phyloP scores from a whole-genome alignment of 1,140 invertebrate species.

The Coptotermes formosanus region DNA sequence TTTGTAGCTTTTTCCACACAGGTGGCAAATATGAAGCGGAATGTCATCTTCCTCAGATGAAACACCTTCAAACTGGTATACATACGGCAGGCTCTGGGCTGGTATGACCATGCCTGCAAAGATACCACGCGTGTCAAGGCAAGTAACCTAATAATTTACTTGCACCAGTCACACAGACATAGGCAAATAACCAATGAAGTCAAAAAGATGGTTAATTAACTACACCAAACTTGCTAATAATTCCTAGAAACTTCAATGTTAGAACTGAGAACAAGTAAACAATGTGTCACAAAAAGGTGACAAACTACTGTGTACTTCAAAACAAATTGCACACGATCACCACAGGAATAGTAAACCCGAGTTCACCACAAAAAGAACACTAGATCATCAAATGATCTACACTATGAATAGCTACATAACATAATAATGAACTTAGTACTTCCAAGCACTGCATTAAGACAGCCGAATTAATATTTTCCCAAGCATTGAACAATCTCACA shows the following conservation, averaged over 20 bases:
- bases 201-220: not conserved
- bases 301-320: not conserved
- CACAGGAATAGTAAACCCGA: too few relatives aligned
- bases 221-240: not conserved
- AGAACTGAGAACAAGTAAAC: not conserved
- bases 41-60: conserved; percentile 32
- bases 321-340: not conserved
- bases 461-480: not conserved
- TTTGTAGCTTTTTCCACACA: conserved; percentile 52
- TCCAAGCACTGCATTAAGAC: not conserved
- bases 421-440: not conserved
- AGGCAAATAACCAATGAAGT: not conserved
- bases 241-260: not conserved
- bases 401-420: not conserved
- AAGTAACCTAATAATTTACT: not conserved
- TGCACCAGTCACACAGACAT: not conserved
- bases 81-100: not conserved
- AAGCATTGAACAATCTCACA: not conserved
- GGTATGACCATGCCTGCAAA: conserved; percentile 10
- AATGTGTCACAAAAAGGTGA: not conserved
- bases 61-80: conserved; percentile 26
- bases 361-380: too few relatives aligned
- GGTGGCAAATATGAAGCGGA: conserved; percentile 45
- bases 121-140: conserved; percentile 16
- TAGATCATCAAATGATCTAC: too few relatives aligned